Percentiles rank a stretch among this genome's conserved stretches.
Evolutionary conservation across 2,113 vertebrate genomes (phyloP).

Genomic region (Cyanoderma ruficeps): DNA sequence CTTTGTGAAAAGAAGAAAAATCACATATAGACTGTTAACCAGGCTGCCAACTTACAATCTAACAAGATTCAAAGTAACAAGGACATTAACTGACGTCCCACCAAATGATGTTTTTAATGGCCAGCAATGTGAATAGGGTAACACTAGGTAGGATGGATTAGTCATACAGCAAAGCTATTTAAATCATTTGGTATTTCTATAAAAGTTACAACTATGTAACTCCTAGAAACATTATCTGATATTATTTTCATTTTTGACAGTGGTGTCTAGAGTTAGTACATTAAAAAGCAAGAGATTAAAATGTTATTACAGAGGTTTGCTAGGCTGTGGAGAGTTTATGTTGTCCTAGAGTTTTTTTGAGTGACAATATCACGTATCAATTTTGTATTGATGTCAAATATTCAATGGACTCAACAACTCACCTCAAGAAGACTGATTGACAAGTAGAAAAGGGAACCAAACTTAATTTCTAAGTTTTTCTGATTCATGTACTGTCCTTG

Average conservation of each 20-base stretch:
- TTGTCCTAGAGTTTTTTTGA: not conserved
- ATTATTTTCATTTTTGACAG: not conserved
- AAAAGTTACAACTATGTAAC: not conserved
- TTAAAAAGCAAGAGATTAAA: not conserved
- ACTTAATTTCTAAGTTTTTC: not conserved
- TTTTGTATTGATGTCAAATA: not conserved
- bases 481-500: not conserved
- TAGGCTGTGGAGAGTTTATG: not conserved
- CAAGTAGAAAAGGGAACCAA: not conserved
- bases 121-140: not conserved
- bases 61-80: not conserved
- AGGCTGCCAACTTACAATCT: not conserved
- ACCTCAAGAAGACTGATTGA: not conserved
- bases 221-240: not conserved
- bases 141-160: not conserved
- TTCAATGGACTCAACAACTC: not conserved
- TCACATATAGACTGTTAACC: slow-evolving; percentile 6
- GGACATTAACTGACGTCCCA: not conserved
- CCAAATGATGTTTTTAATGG: not conserved
- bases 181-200: not conserved
- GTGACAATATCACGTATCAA: not conserved
- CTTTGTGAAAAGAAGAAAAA: slow-evolving; percentile 28
- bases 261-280: not conserved
- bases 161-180: not conserved
- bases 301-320: not conserved